phyloP scores from a whole-genome alignment of 2,797 vertebrate genomes.

The Tolypeutes matacus region DNA sequence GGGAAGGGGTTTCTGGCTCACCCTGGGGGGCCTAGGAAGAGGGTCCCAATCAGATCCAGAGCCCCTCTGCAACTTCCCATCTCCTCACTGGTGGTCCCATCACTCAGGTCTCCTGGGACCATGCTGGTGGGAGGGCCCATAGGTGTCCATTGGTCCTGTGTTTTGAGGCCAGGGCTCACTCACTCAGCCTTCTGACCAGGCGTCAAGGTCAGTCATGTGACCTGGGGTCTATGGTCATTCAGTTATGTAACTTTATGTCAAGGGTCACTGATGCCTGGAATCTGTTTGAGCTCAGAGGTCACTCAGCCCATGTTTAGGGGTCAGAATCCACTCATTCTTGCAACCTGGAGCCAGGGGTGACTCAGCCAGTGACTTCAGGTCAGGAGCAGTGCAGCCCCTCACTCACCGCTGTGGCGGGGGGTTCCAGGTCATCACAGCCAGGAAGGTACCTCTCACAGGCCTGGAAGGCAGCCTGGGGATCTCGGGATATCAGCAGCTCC shows the following conservation, averaged over 20 bases:
- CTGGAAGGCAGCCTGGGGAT: slow-evolving; percentile 90
- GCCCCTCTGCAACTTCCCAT: not conserved
- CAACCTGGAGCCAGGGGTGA: not conserved
- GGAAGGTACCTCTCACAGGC: slow-evolving; percentile 93
- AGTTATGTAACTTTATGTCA: not conserved
- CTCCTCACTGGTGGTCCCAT: not conserved
- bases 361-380: not conserved
- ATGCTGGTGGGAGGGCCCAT: not conserved
- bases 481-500: slow-evolving; percentile 92
- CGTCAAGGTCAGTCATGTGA: not conserved
- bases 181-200: not conserved
- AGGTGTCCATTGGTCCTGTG: not conserved
- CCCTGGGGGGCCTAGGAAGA: slow-evolving; percentile 28
- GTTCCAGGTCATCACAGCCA: slow-evolving; percentile 89
- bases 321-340: not conserved
- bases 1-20: slow-evolving; percentile 43
- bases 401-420: slow-evolving; percentile 53
- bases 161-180: not conserved
- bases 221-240: not conserved
- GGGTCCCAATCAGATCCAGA: not conserved
- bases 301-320: not conserved
- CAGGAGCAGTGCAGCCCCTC: not conserved
- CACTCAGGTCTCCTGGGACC: not conserved
- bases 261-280: not conserved
- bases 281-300: not conserved